These are phyloP conservation scores for Metopolophium dirhodum DNA, from an alignment of 1,140 invertebrate species.

Conservation along the genomic window DNA sequence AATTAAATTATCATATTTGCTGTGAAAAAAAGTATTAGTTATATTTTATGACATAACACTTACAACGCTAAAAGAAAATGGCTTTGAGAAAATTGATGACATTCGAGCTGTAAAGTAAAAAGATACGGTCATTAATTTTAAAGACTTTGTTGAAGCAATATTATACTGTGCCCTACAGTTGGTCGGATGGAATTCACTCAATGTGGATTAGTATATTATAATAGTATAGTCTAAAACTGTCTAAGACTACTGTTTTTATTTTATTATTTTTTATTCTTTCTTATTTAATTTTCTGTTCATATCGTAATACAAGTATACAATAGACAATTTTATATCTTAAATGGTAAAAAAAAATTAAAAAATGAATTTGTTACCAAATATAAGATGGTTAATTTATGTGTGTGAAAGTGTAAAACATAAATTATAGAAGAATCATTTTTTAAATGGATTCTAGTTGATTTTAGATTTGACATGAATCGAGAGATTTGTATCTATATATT, in stretches of 20 bases:
- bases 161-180: neutral
- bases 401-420: neutral
- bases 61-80: neutral
- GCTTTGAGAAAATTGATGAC: slow-evolving; percentile 6
- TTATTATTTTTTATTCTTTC: neutral
- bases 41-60: neutral
- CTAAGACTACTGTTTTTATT: neutral
- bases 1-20: neutral
- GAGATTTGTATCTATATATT: neutral
- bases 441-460: neutral
- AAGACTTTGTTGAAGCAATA: neutral
- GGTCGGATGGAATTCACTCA: neutral
- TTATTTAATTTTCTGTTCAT: neutral
- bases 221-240: neutral
- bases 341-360: no score
- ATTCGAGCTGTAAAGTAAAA: neutral
- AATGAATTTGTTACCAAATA: neutral
- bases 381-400: neutral
- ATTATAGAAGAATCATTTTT: neutral
- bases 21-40: neutral
- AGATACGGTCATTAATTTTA: slow-evolving; percentile 39
- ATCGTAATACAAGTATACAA: neutral
- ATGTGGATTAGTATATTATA: neutral
- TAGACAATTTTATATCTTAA: neutral
- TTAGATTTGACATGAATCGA: neutral